Evolutionary conservation across 2,888 invertebrate genomes (phyloP).

Genomic region (Eupithecia dodoneata): DNA sequence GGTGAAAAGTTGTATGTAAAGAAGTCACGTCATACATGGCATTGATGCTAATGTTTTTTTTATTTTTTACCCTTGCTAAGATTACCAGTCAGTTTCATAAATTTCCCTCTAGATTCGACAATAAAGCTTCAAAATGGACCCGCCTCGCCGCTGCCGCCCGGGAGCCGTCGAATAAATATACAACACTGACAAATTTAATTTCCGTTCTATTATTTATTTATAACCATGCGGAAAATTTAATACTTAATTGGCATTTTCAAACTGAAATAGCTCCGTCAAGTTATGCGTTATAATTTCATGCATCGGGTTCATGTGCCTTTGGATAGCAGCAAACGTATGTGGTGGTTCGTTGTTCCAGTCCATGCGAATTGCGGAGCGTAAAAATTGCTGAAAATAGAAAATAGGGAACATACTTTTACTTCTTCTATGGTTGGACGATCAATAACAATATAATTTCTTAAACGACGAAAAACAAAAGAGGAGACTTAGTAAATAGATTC

Average conservation of each 20-base stretch:
- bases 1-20: no score
- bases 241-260: conserved; percentile 26
- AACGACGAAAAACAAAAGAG: no score
- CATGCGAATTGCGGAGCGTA: background rate
- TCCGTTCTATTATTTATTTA: conserved; percentile 33
- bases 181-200: conserved; percentile 36
- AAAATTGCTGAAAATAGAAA: background rate
- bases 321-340: background rate
- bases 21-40: no score
- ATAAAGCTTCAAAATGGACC: conserved; percentile 29
- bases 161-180: conserved; percentile 21
- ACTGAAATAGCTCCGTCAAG: conserved; percentile 10
- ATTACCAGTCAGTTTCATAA: background rate
- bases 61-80: no score
- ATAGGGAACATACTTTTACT: no score
- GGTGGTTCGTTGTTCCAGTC: background rate
- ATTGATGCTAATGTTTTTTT: no score
- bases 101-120: background rate
- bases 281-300: conserved; percentile 22
- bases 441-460: no score
- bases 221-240: conserved; percentile 28
- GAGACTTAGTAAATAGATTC: no score
- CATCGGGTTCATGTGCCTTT: background rate
- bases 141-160: conserved; percentile 13
- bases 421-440: no score